phyloP scores from a whole-genome alignment of 1,140 invertebrate species.

The Eurytemora carolleeae region DNA sequence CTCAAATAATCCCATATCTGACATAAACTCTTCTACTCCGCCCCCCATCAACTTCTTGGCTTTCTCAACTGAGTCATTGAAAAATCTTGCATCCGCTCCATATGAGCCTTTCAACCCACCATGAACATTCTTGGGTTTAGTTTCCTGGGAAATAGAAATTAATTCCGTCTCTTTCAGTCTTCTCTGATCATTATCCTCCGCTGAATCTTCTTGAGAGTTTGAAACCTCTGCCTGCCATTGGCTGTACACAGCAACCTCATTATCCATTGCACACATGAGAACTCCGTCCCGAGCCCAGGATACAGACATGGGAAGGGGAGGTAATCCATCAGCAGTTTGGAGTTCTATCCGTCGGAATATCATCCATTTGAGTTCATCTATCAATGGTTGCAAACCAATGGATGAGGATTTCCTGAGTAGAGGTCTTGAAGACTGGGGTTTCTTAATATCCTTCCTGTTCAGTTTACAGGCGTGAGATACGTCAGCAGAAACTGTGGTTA shows the following conservation, averaged over 20 bases:
- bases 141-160: constrained; percentile 46
- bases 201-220: constrained; percentile 21
- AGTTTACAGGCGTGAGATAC: constrained; percentile 12
- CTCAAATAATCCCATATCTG: constrained; percentile 85
- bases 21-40: constrained; percentile 41
- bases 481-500: constrained; percentile 13
- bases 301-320: constrained; percentile 90
- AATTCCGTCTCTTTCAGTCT: constrained; percentile 59
- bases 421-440: constrained; percentile 41
- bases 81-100: not conserved
- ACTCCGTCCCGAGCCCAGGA: constrained; percentile 96
- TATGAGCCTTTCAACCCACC: not conserved
- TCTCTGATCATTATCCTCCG: constrained; percentile 45
- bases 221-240: constrained; percentile 78
- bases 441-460: not conserved
- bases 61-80: not conserved
- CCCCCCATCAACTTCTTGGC: not conserved
- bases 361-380: constrained; percentile 78
- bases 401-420: constrained; percentile 67
- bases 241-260: constrained; percentile 97
- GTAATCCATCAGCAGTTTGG: constrained; percentile 78
- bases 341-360: constrained; percentile 73
- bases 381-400: constrained; percentile 55
- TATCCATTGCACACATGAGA: constrained; percentile 94
- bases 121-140: constrained; percentile 19